These are phyloP conservation scores for Mallotus villosus DNA, from an alignment of 2,797 vertebrate species.

Conservation along the genomic window DNA sequence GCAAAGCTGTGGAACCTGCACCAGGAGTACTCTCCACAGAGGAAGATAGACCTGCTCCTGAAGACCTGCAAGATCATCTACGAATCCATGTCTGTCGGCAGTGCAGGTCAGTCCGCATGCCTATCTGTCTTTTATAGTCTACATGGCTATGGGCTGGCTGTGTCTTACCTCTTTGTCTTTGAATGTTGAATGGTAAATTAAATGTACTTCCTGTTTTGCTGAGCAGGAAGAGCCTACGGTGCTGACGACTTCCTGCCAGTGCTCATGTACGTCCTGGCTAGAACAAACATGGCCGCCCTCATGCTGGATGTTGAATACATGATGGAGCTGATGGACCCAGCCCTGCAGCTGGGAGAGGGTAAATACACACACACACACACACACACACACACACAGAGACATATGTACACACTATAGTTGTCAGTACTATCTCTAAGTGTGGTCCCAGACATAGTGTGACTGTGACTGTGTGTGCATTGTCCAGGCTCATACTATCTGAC, in stretches of 20 bases:
- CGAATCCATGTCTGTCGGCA: slow-evolving; percentile 91
- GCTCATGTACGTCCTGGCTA: slow-evolving; percentile 95
- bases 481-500: slow-evolving; percentile 96
- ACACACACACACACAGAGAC: not conserved
- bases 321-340: slow-evolving; percentile 99
- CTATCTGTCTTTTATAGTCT: slow-evolving; percentile 1
- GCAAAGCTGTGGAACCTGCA: slow-evolving; percentile 85
- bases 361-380: slow-evolving; percentile 2
- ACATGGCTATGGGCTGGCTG: slow-evolving; percentile 24
- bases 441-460: not conserved
- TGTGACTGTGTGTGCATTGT: slow-evolving; percentile 16
- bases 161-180: slow-evolving; percentile 17
- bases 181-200: not conserved
- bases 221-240: slow-evolving; percentile 84
- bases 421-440: not conserved
- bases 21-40: slow-evolving; percentile 93
- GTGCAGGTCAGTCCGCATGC: slow-evolving; percentile 73
- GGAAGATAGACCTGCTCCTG: slow-evolving; percentile 90
- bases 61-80: slow-evolving; percentile 98
- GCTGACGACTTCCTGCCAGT: slow-evolving; percentile 97
- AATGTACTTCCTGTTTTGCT: not conserved
- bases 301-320: slow-evolving; percentile 94
- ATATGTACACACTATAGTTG: not conserved
- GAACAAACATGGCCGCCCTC: slow-evolving; percentile 84
- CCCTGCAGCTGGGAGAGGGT: slow-evolving; percentile 95